phyloP scores from a whole-genome alignment of 2,113 vertebrate genomes.

The Rhombomys opimus region DNA sequence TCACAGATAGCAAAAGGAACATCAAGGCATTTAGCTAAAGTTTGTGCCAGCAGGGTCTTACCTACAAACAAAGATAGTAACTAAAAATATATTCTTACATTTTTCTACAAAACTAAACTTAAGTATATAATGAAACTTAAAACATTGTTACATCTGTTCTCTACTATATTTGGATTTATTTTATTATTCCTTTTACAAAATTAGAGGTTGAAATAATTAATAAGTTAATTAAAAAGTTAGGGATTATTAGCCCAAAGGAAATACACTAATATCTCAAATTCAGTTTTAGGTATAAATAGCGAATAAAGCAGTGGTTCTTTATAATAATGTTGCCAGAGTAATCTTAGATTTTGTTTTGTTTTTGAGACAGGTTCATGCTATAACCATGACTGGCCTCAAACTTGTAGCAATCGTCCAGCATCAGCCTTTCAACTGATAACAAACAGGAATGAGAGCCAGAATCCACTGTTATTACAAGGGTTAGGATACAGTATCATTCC shows the following conservation, averaged over 20 bases:
- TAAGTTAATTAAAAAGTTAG: neutral
- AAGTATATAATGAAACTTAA: constrained; percentile 34
- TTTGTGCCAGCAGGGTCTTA: constrained; percentile 98
- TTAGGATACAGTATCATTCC: neutral
- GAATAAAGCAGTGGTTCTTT: no score
- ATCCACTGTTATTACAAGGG: constrained; percentile 42
- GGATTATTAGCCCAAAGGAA: neutral
- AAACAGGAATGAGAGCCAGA: neutral
- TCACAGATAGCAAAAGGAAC: constrained; percentile 99
- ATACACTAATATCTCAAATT: neutral
- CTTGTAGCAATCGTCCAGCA: neutral
- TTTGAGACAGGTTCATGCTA: neutral
- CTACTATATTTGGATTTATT: constrained; percentile 14
- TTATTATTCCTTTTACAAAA: constrained; percentile 19
- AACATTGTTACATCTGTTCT: neutral
- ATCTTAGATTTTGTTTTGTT: neutral
- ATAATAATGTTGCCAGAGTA: neutral
- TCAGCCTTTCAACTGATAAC: neutral
- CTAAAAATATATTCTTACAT: neutral
- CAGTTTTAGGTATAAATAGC: neutral
- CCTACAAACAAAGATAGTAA: constrained; percentile 86
- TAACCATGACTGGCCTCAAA: neutral
- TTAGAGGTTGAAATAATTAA: neutral
- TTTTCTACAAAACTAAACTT: constrained; percentile 55
- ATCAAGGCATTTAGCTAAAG: constrained; percentile 97